Evolutionary conservation across 1,140 invertebrate species (phyloP).

Genomic region (Nomia melanderi): DNA sequence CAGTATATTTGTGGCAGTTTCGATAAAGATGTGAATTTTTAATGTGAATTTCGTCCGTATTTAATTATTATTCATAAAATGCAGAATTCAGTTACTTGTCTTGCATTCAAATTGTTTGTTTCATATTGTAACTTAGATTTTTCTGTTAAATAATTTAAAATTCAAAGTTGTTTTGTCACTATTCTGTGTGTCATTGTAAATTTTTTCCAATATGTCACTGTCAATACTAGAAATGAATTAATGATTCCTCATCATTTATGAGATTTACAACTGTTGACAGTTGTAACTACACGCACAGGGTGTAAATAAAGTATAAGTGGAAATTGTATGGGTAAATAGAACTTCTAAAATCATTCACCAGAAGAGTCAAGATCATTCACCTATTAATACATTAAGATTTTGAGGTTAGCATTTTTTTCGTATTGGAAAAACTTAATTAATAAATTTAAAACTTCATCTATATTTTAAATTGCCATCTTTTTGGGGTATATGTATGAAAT

Average conservation of each 20-base stretch:
- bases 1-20: slow-evolving; percentile 17
- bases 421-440: too few species aligned
- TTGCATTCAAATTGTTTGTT: neutral
- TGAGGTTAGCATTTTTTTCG: too few species aligned
- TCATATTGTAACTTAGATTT: neutral
- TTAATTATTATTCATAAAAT: neutral
- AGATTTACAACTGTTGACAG: slow-evolving; percentile 40
- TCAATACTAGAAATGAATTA: slow-evolving; percentile 28
- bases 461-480: neutral
- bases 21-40: neutral
- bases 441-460: neutral
- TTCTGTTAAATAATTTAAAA: neutral
- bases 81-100: neutral
- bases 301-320: neutral
- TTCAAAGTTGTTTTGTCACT: neutral
- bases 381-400: too few species aligned
- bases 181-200: neutral
- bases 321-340: neutral
- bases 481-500: neutral
- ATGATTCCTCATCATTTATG: slow-evolving; percentile 52
- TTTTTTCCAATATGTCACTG: too few species aligned
- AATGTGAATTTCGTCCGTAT: slow-evolving; percentile 19
- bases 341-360: too few species aligned
- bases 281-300: slow-evolving; percentile 23
- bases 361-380: too few species aligned